Base-by-base conservation (phyloP, 92 coral and sea anemone genomes). In the Paragorgia papillata region DNA sequence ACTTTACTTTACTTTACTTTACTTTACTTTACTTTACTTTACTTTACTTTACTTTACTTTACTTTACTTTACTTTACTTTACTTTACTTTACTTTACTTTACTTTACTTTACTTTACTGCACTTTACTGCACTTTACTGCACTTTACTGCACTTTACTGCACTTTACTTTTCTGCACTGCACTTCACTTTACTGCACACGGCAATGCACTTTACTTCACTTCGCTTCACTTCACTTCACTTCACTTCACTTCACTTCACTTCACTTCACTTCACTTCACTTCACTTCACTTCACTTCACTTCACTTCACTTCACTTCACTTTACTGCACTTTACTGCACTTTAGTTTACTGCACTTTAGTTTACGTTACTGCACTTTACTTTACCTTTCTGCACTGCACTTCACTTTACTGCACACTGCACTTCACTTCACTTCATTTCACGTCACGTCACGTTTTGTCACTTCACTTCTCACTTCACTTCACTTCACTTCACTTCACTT, bases 1-100 rank as follows among this genome's bases (percentile, higher is more conserved):
- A 66, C 54, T 34, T 35, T 43, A 66, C 73, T 37, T 63, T 22
- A 31, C 46, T 63, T 63, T 33, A 63, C 70, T 63, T 29, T 33
- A 63, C 40, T 63, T 29, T 33, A 63, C 70, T 28, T 40, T 33
- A 63, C 70, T 31, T 28, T 33, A 18, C 70, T 41, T 44, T 4
- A 67, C 59, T 67, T 14, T 15, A 67, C 58, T 67, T 14, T 18
- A 67, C 75, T n/a, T 41, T 53, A 41, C 28, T 34, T 44, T 29
- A 39, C 75, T 51, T 51, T 51, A 51, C 58, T 51, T 51, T 51
- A 51, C 58, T 51, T 51, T 28, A 17, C 75, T 66, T 41, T 30
- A 35, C 51, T 66, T 66, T 7, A 66, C 74, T 21, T 39, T 44
- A 63, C 41, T 29, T 20, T 20, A 39, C 57, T 40, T 39, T 44